These are phyloP conservation scores for Hiodon tergisus DNA, from an alignment of 2,113 vertebrate species.

Conservation along the genomic window DNA sequence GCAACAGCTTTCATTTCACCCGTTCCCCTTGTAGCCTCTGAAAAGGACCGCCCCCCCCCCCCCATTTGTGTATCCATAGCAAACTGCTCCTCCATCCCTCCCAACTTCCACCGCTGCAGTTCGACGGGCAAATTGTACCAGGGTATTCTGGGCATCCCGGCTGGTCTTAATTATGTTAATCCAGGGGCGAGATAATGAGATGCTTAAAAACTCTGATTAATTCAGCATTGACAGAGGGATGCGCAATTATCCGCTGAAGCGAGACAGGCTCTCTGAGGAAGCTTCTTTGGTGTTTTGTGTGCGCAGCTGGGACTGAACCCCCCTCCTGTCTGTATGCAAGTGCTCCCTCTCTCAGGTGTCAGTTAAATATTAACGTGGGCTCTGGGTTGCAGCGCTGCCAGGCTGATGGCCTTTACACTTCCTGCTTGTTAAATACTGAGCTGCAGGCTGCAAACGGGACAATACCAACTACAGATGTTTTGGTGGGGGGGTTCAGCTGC, in stretches of 20 bases:
- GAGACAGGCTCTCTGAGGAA: slow-evolving; percentile 11
- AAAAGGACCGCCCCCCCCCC: not conserved
- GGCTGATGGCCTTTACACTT: slow-evolving; percentile 17
- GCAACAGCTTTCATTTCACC: too few species aligned
- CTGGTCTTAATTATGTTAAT: slow-evolving; percentile 57
- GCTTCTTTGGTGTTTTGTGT: not conserved
- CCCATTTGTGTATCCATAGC: not conserved
- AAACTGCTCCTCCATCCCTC: not conserved
- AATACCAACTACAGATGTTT: not conserved
- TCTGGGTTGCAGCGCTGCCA: not conserved
- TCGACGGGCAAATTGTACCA: slow-evolving; percentile 30
- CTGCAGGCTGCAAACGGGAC: not conserved
- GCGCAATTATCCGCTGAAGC: slow-evolving; percentile 14
- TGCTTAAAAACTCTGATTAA: slow-evolving; percentile 21
- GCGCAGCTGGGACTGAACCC: slow-evolving; percentile 12
- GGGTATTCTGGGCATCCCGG: slow-evolving; percentile 32
- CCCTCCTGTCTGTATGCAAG: not conserved
- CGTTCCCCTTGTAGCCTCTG: not conserved
- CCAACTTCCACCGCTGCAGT: not conserved
- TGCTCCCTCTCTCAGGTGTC: slow-evolving; percentile 14
- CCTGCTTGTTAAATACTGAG: slow-evolving; percentile 18
- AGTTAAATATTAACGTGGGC: slow-evolving; percentile 17
- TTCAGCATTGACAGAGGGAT: slow-evolving; percentile 13
- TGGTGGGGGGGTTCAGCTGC: too few species aligned
- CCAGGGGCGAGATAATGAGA: slow-evolving; percentile 47